Base-by-base conservation (phyloP, 2,888 invertebrate species). In the Serrognathus titanus region DNA sequence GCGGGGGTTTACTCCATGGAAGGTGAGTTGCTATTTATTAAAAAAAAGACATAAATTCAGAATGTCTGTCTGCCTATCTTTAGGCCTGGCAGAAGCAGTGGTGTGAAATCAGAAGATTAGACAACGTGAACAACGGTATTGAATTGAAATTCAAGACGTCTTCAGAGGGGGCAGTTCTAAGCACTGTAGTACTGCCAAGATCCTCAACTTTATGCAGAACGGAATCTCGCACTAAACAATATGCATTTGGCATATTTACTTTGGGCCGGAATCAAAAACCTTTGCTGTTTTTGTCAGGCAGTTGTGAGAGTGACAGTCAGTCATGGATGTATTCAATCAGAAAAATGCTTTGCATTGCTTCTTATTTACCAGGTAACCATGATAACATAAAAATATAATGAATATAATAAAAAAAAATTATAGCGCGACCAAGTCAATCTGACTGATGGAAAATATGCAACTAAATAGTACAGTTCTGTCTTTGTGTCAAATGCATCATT, bases 181-280 rank as follows among this genome's bases (percentile, higher is more conserved):
- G 71, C 24, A 78, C 80, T 40, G 77, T 85, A 51, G 78, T 82
- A 46, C 75, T 88, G 55, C 85, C 86, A 0, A 71, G 80, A 12
- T 83, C 83, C 45, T 82, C 85, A 49, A 76, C 83, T 24, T 79
- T 88, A 31, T 83, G 84, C 58, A 78, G 88, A 55, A 84, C 87
- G 3, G 84, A 85, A 67, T 88, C 88, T 11, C 82, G 78, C 65
- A 83, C 87, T 2, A 85, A 87, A 63, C 83, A 83, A 36, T 84
- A 84, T 69, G 87, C 88, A 9, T 89, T 89, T 69, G 88, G 87
- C 2, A 82, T 89, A 58, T 87, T 87, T 68, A 79, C 83, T 6
- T 69, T 79, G 1, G 80, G 79, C 10, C 79, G 81, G 50, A 82
- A 81, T 39, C 79, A 82, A 51, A 86, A 87, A 67, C 85, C 87